These are phyloP conservation scores for Pyralis farinalis DNA, from an alignment of 2,888 invertebrate genomes.

Conservation along the genomic window DNA sequence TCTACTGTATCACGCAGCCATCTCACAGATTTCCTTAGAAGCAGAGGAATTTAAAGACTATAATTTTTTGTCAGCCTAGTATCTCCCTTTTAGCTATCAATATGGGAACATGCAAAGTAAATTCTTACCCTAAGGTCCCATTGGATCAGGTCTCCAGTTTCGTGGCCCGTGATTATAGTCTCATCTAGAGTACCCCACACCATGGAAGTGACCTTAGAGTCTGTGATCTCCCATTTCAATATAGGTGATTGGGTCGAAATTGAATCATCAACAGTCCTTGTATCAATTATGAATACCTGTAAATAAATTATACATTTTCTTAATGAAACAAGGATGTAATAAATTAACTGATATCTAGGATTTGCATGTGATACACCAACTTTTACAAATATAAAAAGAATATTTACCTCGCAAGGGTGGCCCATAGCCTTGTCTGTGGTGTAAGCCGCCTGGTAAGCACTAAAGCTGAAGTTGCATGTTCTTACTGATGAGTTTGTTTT, in stretches of 20 bases:
- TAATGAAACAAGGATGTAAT: too few species aligned
- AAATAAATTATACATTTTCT: conserved; percentile 25
- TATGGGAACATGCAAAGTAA: too few species aligned
- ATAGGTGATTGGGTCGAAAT: conserved; percentile 86
- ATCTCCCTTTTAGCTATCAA: too few species aligned
- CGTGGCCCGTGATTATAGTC: conserved; percentile 95
- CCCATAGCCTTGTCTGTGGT: conserved; percentile 96
- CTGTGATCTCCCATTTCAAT: conserved; percentile 88
- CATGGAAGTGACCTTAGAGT: conserved; percentile 94
- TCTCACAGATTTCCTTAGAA: too few species aligned
- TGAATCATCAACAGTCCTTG: conserved; percentile 87
- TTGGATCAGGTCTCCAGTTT: conserved; percentile 94
- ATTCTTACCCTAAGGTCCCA: conserved; percentile 92
- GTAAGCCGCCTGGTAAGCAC: conserved; percentile 95
- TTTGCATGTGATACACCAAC: too few species aligned
- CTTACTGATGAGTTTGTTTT: conserved; percentile 94
- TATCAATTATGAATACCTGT: conserved; percentile 91
- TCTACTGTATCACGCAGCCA: too few species aligned
- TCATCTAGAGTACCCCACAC: conserved; percentile 97
- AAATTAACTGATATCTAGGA: too few species aligned
- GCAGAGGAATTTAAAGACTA: too few species aligned
- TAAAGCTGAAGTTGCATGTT: conserved; percentile 95
- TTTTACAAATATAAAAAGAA: too few species aligned
- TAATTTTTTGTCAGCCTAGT: too few species aligned
- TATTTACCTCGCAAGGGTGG: conserved; percentile 87